phyloP scores from a whole-genome alignment of 2,113 vertebrate genomes.

The Protomyctophum bolini region DNA sequence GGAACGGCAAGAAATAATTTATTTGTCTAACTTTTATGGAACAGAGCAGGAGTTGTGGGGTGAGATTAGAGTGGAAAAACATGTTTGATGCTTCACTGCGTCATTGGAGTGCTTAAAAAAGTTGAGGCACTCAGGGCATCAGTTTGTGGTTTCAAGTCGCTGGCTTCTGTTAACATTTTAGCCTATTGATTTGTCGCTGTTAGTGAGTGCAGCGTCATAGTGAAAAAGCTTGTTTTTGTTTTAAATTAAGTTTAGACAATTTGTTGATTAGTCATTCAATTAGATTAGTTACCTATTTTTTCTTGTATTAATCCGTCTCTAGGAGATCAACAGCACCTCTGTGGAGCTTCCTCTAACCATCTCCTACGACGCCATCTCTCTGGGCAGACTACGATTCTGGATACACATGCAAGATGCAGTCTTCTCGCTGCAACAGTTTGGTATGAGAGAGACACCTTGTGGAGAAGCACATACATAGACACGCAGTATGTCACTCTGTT shows the following conservation, averaged over 20 bases:
- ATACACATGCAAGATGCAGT: slow-evolving; percentile 99
- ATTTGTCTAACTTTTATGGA: too few relatives aligned
- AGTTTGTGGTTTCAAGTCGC: too few relatives aligned
- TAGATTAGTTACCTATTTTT: background rate
- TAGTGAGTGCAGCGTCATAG: too few relatives aligned
- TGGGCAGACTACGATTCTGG: slow-evolving; percentile 95
- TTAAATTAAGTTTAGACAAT: background rate
- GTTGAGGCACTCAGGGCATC: too few relatives aligned
- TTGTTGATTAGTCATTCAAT: background rate
- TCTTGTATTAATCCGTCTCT: slow-evolving; percentile 30
- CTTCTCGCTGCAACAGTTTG: slow-evolving; percentile 93
- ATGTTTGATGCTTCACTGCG: too few relatives aligned
- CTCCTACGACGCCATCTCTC: slow-evolving; percentile 92
- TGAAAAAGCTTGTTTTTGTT: too few relatives aligned
- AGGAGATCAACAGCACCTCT: slow-evolving; percentile 93
- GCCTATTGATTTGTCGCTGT: too few relatives aligned
- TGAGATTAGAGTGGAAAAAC: too few relatives aligned
- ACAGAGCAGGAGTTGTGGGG: too few relatives aligned
- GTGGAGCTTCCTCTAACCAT: slow-evolving; percentile 91
- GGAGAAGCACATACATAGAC: background rate
- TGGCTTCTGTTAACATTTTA: too few relatives aligned
- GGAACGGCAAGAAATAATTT: too few relatives aligned
- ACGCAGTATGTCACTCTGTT: background rate
- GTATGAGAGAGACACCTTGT: slow-evolving; percentile 61
- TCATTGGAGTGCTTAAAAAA: too few relatives aligned